Evolutionary conservation across 2,797 vertebrate species (phyloP).

Genomic region (Podargus strigoides): DNA sequence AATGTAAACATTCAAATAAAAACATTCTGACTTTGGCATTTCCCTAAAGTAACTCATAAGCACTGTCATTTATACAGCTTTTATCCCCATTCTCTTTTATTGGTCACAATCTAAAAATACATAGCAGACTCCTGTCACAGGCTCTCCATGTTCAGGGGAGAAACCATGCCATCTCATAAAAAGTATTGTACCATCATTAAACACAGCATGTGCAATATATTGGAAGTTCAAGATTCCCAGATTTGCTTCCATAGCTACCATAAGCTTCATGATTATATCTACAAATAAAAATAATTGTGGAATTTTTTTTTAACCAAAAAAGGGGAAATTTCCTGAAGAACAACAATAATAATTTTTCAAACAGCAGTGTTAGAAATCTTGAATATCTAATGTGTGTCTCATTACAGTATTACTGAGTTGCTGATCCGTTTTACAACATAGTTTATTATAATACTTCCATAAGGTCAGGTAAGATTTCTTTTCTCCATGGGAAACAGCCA

Average conservation of each 20-base stretch:
- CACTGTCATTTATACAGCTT: not conserved
- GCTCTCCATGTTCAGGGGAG: fast-evolving
- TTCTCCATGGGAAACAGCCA: not conserved
- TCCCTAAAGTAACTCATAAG: not conserved
- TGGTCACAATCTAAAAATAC: not conserved
- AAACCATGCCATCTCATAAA: not conserved
- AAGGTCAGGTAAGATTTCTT: not conserved
- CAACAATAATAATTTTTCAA: not conserved
- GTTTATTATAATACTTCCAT: not conserved
- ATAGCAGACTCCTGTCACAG: fast-evolving
- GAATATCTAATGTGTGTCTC: not conserved
- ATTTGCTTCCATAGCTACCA: not conserved
- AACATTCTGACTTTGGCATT: not conserved
- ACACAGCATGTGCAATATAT: not conserved
- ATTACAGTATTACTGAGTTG: not conserved
- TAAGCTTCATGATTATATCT: not conserved
- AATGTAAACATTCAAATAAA: not conserved
- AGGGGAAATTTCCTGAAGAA: not conserved
- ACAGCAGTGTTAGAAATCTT: not conserved
- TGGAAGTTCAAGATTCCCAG: not conserved
- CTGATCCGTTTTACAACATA: not conserved
- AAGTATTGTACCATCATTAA: not conserved
- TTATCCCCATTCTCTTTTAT: not conserved
- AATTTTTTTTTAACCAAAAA: not conserved
- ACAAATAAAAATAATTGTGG: not conserved